A percentile compares a stretch with the other conserved stretches of the same genome.
Conservation (phyloP, 2,888 invertebrate species). For the Gandaritis pyraliata region DNA sequence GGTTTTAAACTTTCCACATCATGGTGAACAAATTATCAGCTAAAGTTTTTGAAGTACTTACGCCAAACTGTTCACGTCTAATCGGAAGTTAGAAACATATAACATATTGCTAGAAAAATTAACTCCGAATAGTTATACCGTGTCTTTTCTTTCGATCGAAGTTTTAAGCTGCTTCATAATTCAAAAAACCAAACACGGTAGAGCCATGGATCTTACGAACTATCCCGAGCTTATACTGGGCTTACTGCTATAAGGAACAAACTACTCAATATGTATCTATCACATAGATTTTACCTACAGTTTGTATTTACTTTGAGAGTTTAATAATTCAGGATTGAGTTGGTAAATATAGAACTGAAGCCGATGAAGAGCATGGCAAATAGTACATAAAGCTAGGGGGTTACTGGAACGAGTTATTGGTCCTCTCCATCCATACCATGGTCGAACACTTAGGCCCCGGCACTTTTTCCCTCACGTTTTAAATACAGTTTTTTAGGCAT, state of each 20-base stretch:
- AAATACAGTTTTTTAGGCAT: conserved; percentile 20
- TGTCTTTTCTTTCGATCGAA: too few species aligned
- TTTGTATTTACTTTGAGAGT: conserved; percentile 34
- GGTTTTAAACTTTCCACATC: too few species aligned
- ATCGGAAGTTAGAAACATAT: too few species aligned
- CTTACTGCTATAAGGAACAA: background rate
- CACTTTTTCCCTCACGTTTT: conserved; percentile 20
- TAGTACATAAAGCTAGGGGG: conserved; percentile 57
- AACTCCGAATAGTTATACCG: too few species aligned
- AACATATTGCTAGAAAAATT: too few species aligned
- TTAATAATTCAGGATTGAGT: conserved; percentile 36
- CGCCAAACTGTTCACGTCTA: too few species aligned
- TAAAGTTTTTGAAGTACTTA: too few species aligned
- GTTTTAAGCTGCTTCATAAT: too few species aligned
- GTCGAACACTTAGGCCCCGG: background rate
- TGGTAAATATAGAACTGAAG: conserved; percentile 51
- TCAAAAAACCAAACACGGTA: too few species aligned
- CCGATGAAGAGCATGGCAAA: conserved; percentile 62
- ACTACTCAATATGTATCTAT: background rate
- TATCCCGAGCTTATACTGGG: too few species aligned
- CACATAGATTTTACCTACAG: conserved; percentile 10
- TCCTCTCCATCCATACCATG: conserved; percentile 36
- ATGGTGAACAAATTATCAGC: too few species aligned
- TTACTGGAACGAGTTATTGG: conserved; percentile 56
- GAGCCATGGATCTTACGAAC: too few species aligned